Conservation (phyloP, 1,140 invertebrate species). For the Drosophila funebris region DNA sequence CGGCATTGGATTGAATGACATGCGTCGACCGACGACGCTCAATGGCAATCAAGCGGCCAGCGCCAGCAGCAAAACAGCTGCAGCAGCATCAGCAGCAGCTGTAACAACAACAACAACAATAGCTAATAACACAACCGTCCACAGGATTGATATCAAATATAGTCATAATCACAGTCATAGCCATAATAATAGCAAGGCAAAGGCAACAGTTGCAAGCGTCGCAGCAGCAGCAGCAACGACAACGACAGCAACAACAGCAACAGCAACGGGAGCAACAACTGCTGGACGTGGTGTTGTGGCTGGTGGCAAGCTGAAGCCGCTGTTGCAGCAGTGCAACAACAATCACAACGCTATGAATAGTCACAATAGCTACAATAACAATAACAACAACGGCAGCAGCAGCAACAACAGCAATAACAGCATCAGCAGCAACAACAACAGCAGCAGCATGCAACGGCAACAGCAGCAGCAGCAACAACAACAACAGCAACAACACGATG, state of each 20-base stretch:
- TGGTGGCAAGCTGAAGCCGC: slow-evolving; percentile 34
- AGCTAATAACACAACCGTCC: slow-evolving; percentile 48
- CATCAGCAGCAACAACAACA: slow-evolving; percentile 45
- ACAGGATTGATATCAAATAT: slow-evolving; percentile 57
- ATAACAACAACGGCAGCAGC: slow-evolving; percentile 30
- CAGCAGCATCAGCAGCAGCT: slow-evolving; percentile 7
- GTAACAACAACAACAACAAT: slow-evolving; percentile 22
- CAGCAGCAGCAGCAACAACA: slow-evolving; percentile 34
- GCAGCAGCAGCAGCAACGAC: neutral
- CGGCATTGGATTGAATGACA: slow-evolving; percentile 48
- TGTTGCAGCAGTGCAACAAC: slow-evolving; percentile 27
- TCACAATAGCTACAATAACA: slow-evolving; percentile 4
- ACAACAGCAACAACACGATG: slow-evolving; percentile 69
- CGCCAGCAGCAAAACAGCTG: slow-evolving; percentile 27
- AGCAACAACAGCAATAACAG: slow-evolving; percentile 10
- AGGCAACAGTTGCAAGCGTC: slow-evolving; percentile 1
- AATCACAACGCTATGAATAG: slow-evolving; percentile 25
- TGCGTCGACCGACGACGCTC: slow-evolving; percentile 66
- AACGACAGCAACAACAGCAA: neutral
- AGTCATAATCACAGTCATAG: slow-evolving; percentile 14
- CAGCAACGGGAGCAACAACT: slow-evolving; percentile 18
- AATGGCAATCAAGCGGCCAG: slow-evolving; percentile 68
- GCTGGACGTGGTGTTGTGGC: slow-evolving; percentile 1
- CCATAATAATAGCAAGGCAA: slow-evolving; percentile 18
- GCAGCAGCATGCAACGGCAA: slow-evolving; percentile 10